phyloP scores from a whole-genome alignment of 53 echinoderm and acorn worm genomes.

The Paracentrotus lividus region DNA sequence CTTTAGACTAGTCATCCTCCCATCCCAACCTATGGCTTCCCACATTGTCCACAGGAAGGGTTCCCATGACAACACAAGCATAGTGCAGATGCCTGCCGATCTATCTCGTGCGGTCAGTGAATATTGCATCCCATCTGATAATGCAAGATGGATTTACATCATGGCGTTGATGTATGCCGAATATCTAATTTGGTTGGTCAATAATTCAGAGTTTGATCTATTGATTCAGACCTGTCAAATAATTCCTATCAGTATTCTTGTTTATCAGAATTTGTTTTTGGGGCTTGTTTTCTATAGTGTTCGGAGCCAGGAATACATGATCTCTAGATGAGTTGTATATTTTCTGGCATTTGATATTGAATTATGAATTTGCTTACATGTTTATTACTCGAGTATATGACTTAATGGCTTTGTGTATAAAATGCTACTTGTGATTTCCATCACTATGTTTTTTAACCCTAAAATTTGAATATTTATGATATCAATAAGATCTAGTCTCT shows the following conservation, averaged over 20 bases:
- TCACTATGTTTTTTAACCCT: too few species aligned
- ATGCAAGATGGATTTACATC: too few species aligned
- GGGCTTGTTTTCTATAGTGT: background rate
- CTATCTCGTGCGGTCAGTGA: slow-evolving; percentile 12
- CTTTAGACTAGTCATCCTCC: background rate
- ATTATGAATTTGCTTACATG: too few species aligned
- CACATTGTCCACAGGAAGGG: slow-evolving; percentile 1
- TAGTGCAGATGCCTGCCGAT: slow-evolving; percentile 30
- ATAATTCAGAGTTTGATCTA: background rate
- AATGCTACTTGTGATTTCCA: too few species aligned
- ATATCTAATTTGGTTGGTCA: background rate
- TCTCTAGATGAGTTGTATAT: too few species aligned
- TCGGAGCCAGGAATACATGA: too few species aligned
- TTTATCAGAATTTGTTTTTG: background rate
- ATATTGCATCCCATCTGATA: background rate
- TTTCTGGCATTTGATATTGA: too few species aligned
- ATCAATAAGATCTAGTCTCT: too few species aligned
- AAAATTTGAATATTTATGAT: too few species aligned
- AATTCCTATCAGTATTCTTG: background rate
- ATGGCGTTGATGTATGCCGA: background rate
- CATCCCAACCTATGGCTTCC: slow-evolving; percentile 4
- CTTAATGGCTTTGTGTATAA: too few species aligned
- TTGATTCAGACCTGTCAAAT: background rate
- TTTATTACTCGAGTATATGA: too few species aligned
- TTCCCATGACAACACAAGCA: slow-evolving; percentile 26